Percentiles rank a stretch among this genome's conserved stretches.
These are phyloP conservation scores for Eupithecia subumbrata DNA, from an alignment of 2,888 invertebrate species.

Conservation along the genomic window DNA sequence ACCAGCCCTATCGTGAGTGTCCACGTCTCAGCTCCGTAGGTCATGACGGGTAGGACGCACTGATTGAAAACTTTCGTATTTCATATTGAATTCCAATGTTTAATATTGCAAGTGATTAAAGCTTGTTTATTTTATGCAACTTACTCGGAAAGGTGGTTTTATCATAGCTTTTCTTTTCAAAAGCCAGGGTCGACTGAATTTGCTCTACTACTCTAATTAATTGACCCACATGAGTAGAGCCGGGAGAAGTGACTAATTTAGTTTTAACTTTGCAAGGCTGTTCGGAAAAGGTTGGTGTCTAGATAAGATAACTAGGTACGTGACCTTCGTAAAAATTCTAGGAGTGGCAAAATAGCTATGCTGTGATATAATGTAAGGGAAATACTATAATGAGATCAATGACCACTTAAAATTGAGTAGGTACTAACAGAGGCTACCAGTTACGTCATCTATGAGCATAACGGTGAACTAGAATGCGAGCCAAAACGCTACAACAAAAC, in stretches of 20 bases:
- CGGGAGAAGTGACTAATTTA: background rate
- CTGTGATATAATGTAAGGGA: conserved; percentile 11
- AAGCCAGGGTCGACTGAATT: background rate
- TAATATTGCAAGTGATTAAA: conserved; percentile 64
- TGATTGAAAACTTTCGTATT: too few species aligned
- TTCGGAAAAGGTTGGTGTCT: background rate
- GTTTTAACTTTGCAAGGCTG: background rate
- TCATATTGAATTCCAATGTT: too few species aligned
- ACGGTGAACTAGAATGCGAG: background rate
- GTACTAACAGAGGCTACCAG: background rate
- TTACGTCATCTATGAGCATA: background rate
- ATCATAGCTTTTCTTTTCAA: background rate
- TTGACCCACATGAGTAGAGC: background rate
- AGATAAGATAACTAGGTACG: background rate
- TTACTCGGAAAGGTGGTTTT: background rate
- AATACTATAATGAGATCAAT: background rate
- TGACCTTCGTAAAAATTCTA: background rate
- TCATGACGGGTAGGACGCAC: too few species aligned
- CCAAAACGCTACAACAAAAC: background rate
- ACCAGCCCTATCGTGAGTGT: too few species aligned
- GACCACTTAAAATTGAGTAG: background rate
- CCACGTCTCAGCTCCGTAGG: too few species aligned
- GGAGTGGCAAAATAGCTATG: background rate
- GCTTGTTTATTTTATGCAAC: background rate
- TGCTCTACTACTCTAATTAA: background rate